phyloP scores from a whole-genome alignment of 2,113 vertebrate species.

The Pelobates fuscus region DNA sequence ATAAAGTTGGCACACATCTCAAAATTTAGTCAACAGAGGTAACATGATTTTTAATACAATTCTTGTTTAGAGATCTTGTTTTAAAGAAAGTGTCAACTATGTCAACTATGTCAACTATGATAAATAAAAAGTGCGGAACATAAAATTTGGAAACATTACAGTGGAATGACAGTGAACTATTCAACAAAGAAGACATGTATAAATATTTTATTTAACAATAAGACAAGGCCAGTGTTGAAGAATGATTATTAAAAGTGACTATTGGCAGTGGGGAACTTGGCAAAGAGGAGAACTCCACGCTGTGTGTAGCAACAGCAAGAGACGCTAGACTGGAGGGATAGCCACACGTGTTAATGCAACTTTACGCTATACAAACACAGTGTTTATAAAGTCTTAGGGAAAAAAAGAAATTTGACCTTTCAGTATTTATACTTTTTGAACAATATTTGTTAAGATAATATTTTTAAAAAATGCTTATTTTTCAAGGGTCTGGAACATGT shows the following conservation, averaged over 20 bases:
- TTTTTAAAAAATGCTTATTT: constrained; percentile 6
- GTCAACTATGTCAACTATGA: too few species aligned
- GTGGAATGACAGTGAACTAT: too few species aligned
- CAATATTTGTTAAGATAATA: constrained; percentile 38
- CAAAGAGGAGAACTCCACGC: neutral
- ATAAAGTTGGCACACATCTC: too few species aligned
- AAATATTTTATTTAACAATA: too few species aligned
- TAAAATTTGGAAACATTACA: too few species aligned
- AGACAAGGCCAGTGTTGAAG: too few species aligned
- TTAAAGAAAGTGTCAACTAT: too few species aligned
- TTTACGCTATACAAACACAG: neutral
- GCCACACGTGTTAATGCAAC: neutral
- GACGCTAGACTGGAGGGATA: neutral
- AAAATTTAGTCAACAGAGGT: too few species aligned
- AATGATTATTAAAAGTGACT: neutral
- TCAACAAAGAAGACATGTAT: too few species aligned
- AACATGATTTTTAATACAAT: too few species aligned
- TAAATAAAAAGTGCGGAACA: too few species aligned
- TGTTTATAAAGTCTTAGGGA: constrained; percentile 17
- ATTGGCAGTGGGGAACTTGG: constrained; percentile 24
- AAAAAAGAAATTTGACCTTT: neutral
- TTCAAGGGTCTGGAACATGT: constrained; percentile 19
- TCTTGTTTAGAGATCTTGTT: too few species aligned
- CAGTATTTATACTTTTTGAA: constrained; percentile 11
- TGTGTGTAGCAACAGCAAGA: neutral